Percentiles rank a stretch among this genome's conserved stretches.
Evolutionary conservation across 2,797 vertebrate genomes (phyloP).

Genomic region (Loriculus beryllinus): DNA sequence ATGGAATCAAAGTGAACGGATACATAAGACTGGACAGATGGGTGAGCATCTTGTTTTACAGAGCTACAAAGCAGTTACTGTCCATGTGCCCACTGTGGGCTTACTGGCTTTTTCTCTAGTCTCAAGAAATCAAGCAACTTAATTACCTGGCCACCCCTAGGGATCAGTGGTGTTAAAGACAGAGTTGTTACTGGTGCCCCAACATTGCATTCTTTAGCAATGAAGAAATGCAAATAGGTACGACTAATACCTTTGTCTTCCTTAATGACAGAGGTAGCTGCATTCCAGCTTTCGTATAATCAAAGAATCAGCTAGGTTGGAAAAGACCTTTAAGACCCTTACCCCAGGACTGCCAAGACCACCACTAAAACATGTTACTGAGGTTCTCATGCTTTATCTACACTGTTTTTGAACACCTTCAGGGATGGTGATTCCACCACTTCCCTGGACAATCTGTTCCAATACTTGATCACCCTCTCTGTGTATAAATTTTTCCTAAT

Average conservation of each 20-base stretch:
- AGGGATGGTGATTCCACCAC: background rate
- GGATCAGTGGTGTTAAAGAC: background rate
- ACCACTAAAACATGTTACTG: background rate
- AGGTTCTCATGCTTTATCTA: background rate
- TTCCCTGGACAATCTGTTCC: background rate
- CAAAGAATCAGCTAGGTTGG: background rate
- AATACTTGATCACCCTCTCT: background rate
- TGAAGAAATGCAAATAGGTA: background rate
- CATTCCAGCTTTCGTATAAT: background rate
- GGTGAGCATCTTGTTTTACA: background rate
- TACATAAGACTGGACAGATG: background rate
- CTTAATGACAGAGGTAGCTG: background rate
- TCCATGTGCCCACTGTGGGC: fast-evolving
- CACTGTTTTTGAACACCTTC: background rate
- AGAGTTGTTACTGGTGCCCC: background rate
- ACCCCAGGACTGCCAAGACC: background rate
- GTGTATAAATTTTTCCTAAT: background rate
- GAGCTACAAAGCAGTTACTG: background rate
- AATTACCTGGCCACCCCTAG: background rate
- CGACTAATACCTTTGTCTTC: background rate
- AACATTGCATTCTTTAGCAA: background rate
- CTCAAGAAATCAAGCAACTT: background rate
- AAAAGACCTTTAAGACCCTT: background rate
- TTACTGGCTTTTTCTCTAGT: background rate
- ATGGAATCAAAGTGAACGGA: background rate